A percentile compares a stretch with the other conserved stretches of the same genome.
Conservation (phyloP, 1,140 invertebrate species). For the Ridgeia piscesae region DNA sequence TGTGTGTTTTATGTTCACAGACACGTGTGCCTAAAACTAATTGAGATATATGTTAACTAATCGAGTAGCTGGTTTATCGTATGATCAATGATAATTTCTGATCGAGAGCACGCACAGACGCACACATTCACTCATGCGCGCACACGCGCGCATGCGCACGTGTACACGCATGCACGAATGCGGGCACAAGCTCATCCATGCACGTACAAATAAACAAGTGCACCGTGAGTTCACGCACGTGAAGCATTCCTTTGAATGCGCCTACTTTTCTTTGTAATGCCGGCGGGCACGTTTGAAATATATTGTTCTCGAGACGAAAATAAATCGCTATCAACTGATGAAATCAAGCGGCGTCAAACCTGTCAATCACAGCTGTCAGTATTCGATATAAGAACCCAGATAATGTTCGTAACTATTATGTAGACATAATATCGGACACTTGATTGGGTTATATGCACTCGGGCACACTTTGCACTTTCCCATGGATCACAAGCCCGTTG, state of each 20-base stretch:
- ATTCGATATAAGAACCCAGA: neutral
- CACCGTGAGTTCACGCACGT: neutral
- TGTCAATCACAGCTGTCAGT: neutral
- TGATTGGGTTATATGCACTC: neutral
- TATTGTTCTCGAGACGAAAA: neutral
- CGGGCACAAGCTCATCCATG: neutral
- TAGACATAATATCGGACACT: neutral
- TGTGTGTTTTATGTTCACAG: too few species aligned
- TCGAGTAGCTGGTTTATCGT: too few species aligned
- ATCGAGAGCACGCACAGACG: too few species aligned
- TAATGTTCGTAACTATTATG: neutral
- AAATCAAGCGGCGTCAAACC: neutral
- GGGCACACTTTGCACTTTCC: neutral
- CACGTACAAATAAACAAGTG: neutral
- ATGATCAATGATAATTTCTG: too few species aligned
- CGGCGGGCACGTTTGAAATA: neutral
- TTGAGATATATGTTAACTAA: too few species aligned
- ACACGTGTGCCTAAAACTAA: too few species aligned
- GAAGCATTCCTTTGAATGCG: neutral
- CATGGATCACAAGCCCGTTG: neutral
- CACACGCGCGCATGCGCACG: neutral
- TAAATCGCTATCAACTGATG: conserved; percentile 5
- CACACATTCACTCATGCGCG: neutral
- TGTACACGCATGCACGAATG: neutral
- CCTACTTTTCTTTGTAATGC: neutral